These are phyloP conservation scores for Aphis craccivora DNA, from an alignment of 1,140 invertebrate genomes.

Conservation along the genomic window DNA sequence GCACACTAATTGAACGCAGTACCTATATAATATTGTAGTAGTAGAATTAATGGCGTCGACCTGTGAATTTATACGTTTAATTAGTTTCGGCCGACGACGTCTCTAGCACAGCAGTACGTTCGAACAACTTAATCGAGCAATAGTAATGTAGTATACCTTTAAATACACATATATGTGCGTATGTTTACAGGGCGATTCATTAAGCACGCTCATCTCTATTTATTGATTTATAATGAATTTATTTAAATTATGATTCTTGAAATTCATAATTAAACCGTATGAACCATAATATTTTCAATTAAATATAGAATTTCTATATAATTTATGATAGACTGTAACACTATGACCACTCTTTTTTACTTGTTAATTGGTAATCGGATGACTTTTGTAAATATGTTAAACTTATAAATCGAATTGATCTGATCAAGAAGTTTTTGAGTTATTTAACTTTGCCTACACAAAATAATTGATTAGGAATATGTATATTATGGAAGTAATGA, in stretches of 20 bases:
- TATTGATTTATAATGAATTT: background rate
- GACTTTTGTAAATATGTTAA: background rate
- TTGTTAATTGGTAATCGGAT: background rate
- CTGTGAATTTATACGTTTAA: constrained; percentile 3
- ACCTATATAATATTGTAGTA: background rate
- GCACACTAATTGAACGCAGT: background rate
- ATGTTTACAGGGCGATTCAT: background rate
- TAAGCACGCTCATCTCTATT: background rate
- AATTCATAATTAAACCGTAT: background rate
- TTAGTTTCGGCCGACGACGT: constrained; percentile 18
- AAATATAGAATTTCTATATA: background rate
- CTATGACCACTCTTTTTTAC: background rate
- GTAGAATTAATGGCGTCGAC: background rate
- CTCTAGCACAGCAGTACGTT: background rate
- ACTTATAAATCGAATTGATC: background rate
- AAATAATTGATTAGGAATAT: too few species aligned
- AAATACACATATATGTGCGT: too few species aligned
- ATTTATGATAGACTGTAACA: too few species aligned
- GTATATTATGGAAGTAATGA: too few species aligned
- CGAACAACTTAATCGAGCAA: background rate
- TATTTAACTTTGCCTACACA: too few species aligned
- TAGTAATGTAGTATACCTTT: background rate
- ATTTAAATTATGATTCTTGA: background rate
- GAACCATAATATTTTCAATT: background rate
- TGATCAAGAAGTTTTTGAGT: too few species aligned